Conservation (phyloP, 1,140 invertebrate species). For the Atta cephalotes region DNA sequence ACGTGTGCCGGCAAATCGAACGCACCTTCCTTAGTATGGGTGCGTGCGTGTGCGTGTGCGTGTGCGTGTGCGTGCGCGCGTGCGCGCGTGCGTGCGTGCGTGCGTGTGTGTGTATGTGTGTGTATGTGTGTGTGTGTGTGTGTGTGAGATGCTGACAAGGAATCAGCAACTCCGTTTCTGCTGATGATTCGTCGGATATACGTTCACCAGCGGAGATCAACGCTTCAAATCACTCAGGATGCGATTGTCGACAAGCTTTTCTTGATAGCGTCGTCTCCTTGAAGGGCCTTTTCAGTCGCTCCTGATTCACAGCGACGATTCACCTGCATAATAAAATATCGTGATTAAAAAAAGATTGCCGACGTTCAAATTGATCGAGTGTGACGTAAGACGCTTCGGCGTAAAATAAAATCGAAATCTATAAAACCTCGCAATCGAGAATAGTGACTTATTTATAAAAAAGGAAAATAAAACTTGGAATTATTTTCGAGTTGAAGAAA, state of each 20-base stretch:
- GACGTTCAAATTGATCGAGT: not conserved
- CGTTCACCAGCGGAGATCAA: not conserved
- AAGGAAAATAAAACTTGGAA: not conserved
- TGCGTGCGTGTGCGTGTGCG: not conserved
- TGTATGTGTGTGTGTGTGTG: not conserved
- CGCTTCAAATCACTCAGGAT: constrained; percentile 15
- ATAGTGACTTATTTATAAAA: not conserved
- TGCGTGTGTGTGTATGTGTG: not conserved
- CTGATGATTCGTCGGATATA: constrained; percentile 4
- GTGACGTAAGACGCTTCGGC: not conserved
- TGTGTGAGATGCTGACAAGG: constrained; percentile 4
- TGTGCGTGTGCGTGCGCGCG: not conserved
- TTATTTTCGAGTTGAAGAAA: not conserved
- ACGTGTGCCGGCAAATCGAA: constrained; percentile 26
- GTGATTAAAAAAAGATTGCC: constrained; percentile 11
- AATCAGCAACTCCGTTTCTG: constrained; percentile 22
- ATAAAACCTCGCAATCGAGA: not conserved
- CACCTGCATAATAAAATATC: constrained; percentile 26
- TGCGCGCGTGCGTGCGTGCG: not conserved
- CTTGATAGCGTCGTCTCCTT: constrained; percentile 4
- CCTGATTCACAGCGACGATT: constrained; percentile 37
- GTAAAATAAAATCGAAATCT: not conserved
- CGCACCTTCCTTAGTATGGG: not conserved
- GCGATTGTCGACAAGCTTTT: not conserved
- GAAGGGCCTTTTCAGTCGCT: constrained; percentile 23